Base-by-base conservation (phyloP, 92 coral and sea anemone species). In the Bergia sp. region DNA sequence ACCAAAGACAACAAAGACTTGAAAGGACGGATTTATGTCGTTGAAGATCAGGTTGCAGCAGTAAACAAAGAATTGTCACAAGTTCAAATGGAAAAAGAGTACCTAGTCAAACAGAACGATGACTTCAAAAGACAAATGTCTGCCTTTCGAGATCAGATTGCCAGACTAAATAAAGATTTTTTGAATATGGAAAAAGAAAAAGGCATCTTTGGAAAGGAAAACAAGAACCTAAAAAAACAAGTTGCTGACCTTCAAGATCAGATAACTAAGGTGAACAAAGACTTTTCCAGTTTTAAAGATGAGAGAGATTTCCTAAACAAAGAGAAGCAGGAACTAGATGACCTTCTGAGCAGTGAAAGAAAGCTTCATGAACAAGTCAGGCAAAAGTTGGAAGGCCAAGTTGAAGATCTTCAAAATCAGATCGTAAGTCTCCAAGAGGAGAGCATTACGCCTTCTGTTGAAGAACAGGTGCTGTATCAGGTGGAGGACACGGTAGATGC, bases 11-110 rank as follows among this genome's bases (percentile, higher is more conserved):
- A 82, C 76, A 87, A 81, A 49, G 90, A 91, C 37, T 81, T 86
- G 29, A 86, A 82, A 84, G 85, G 81, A 43, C 81, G 80, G 21
- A 77, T 81, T 82, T 39, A 73, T 69, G 82, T 45, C 39, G 58
- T 91, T 50, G 77, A 89, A 39, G 88, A 88, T 55, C 89, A 64
- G 71, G 76, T 88, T 82, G 80, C 47, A 77, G 82, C 88, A 77
- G 80, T 67, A 77, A 89, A 82, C 23, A 86, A 87, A 36, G 93
- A 91, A 45, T 77, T 91, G 67, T 86, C 89, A 50, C 88, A 87
- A 55, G 91, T 89, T 41, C 81, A 87, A 74, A 88, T 87, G 83
- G 93, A 91, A 71, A 77, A 89, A 38, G 89, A 87, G 83, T 81
- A 82, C 67, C 82, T 82, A 71, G 86, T 73, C 39, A 87, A 88